phyloP scores from a whole-genome alignment of 64 coral and sea anemone species.

The Orbicella faveolata region DNA sequence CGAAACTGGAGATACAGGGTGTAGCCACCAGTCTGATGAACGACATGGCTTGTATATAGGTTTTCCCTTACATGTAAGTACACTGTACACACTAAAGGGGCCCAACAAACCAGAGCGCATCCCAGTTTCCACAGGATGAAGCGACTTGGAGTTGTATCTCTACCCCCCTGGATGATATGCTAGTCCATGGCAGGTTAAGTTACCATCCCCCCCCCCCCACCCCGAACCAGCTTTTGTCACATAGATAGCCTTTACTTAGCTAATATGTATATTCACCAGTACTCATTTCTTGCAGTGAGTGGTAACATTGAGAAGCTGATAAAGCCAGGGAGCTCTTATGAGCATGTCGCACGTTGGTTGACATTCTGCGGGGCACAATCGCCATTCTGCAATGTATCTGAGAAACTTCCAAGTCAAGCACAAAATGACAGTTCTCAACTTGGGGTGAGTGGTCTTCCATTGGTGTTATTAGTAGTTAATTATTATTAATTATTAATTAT shows the following conservation, averaged over 20 bases:
- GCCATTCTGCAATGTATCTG: conserved; percentile 70
- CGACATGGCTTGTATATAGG: too few relatives aligned
- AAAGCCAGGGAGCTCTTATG: conserved; percentile 43
- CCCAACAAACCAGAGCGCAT: too few relatives aligned
- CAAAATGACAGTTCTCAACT: conserved; percentile 1
- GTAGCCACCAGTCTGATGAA: too few relatives aligned
- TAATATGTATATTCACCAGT: neutral
- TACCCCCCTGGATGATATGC: neutral
- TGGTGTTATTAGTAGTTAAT: neutral
- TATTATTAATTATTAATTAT: too few relatives aligned
- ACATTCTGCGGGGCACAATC: conserved; percentile 69
- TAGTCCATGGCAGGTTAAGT: too few relatives aligned
- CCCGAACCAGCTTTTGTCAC: neutral
- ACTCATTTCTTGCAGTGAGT: conserved; percentile 59
- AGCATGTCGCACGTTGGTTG: conserved; percentile 82
- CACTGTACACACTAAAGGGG: too few relatives aligned
- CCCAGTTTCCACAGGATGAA: too few relatives aligned
- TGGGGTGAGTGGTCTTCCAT: neutral
- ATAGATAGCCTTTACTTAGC: neutral
- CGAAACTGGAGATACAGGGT: too few relatives aligned
- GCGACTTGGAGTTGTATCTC: neutral
- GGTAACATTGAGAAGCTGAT: conserved; percentile 66
- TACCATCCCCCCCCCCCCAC: too few relatives aligned
- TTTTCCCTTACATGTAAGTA: too few relatives aligned
- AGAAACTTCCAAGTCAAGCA: conserved; percentile 41